Evolutionary conservation across 2,888 invertebrate species (phyloP), one percentile per base, ranked within the genome.

Genomic region (Pilophorus perplexus): DNA sequence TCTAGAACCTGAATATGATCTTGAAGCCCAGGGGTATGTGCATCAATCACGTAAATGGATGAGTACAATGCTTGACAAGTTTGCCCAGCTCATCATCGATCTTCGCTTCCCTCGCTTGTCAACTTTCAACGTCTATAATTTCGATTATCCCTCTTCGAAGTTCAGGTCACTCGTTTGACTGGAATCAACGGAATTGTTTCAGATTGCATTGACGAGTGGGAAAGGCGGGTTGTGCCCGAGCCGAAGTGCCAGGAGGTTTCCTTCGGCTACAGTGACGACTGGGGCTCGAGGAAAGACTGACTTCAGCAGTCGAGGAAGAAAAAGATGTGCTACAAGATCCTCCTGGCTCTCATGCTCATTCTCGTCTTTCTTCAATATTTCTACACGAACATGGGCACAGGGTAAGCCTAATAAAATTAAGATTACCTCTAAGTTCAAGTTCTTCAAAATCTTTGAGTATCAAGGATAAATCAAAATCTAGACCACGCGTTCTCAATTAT

Each of bases 261-360:
- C 5, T 59, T 59, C 59, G 59, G 59, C 59, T 59, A 59, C 59
- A 59, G 59, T 44, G 62, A 62, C 62, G 62, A 62, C 62, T 62
- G 62, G 44, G 62, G 46, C 62, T 28, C 62, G 48, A 44, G 38
- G 62, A 62, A 62, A 28, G 62, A 62, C 20, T 62, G 62, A 62
- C 48, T 48, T 48, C 48, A 62, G 28, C 50, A 16, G 2, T n/a
- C 10, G 44, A 44, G 57, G 25, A 48, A 33, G 57, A 57, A 57
- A 16, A 66, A 64, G 23, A 69, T 69, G 69, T 69, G 69, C 54
- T 67, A 69, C 48, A 69, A 69, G 67, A 28, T 69, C 14, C 65
- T 69, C 14, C 59, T 60, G 6, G 59, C 64, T 28, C 50, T 67
- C 18, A 64, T 69, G 57, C 64, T 69, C 23, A 27, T 57, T 52